Conservation (phyloP, 37 sponge, comb jelly and placozoan species). For the Agelas oroides region DNA sequence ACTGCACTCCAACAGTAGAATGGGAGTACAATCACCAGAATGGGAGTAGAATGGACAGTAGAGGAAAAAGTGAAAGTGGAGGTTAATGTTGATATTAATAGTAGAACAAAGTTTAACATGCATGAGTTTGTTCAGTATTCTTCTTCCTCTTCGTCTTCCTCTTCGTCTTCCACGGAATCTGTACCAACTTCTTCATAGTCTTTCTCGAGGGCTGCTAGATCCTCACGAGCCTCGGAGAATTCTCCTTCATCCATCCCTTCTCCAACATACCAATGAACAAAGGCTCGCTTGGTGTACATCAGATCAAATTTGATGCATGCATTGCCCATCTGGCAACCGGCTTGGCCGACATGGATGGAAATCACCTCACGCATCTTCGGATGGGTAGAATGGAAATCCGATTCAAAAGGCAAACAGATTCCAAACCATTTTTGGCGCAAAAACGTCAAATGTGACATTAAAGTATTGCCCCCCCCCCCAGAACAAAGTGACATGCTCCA, state of each 20-base stretch:
- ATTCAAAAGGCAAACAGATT: background rate
- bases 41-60: too few species aligned
- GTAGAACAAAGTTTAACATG: too few species aligned
- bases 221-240: constrained; percentile 97
- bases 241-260: constrained; percentile 99
- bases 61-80: too few species aligned
- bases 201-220: constrained; percentile 95
- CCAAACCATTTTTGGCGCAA: too few species aligned
- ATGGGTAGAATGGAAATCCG: background rate
- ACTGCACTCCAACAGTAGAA: too few species aligned
- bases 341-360: constrained; percentile 96
- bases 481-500: too few species aligned
- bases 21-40: too few species aligned
- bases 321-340: constrained; percentile 90
- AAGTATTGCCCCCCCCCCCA: too few species aligned
- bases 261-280: constrained; percentile 99
- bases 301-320: constrained; percentile 98
- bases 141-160: constrained; percentile 65
- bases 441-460: too few species aligned
- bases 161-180: constrained; percentile 63
- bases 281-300: constrained; percentile 99
- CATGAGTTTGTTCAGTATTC: too few species aligned
- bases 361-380: constrained; percentile 88
- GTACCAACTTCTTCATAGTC: constrained; percentile 92
- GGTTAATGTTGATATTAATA: too few species aligned